phyloP scores from a whole-genome alignment of 2,113 vertebrate genomes.

The Pelusios castaneus region DNA sequence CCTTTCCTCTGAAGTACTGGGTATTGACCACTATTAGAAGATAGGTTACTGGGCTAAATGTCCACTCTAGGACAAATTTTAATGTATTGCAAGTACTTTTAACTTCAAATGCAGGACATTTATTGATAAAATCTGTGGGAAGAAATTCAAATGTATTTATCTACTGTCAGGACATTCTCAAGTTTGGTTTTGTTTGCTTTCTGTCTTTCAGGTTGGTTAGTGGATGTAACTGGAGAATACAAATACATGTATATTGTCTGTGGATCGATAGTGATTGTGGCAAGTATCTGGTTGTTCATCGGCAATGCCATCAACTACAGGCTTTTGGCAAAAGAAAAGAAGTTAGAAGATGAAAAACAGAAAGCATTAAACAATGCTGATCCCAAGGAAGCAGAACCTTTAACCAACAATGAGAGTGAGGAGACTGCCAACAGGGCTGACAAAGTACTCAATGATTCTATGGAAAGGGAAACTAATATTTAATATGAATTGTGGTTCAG shows the following conservation, averaged over 20 bases:
- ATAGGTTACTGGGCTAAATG: not conserved
- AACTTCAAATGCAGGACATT: not conserved
- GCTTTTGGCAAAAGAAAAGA: slow-evolving; percentile 88
- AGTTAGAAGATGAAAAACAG: slow-evolving; percentile 75
- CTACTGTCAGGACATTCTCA: not conserved
- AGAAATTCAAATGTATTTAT: not conserved
- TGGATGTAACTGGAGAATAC: slow-evolving; percentile 92
- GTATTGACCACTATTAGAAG: no score
- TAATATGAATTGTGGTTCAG: slow-evolving; percentile 68
- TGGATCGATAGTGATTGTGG: slow-evolving; percentile 85
- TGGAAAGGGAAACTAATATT: slow-evolving; percentile 95
- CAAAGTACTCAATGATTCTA: slow-evolving; percentile 64
- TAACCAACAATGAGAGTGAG: slow-evolving; percentile 68
- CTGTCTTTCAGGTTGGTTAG: slow-evolving; percentile 88
- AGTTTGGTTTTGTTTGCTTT: slow-evolving; percentile 17
- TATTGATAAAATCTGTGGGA: not conserved
- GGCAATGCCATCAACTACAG: slow-evolving; percentile 96
- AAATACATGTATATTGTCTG: slow-evolving; percentile 95
- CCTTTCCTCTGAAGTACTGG: no score
- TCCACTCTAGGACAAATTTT: not conserved
- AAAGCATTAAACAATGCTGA: slow-evolving; percentile 69
- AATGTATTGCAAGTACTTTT: not conserved
- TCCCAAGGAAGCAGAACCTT: slow-evolving; percentile 73
- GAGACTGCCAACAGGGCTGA: slow-evolving; percentile 62
- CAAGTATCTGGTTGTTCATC: slow-evolving; percentile 94